Conservation (phyloP, 92 coral and sea anemone species). For the Epizoanthus fatuus region DNA sequence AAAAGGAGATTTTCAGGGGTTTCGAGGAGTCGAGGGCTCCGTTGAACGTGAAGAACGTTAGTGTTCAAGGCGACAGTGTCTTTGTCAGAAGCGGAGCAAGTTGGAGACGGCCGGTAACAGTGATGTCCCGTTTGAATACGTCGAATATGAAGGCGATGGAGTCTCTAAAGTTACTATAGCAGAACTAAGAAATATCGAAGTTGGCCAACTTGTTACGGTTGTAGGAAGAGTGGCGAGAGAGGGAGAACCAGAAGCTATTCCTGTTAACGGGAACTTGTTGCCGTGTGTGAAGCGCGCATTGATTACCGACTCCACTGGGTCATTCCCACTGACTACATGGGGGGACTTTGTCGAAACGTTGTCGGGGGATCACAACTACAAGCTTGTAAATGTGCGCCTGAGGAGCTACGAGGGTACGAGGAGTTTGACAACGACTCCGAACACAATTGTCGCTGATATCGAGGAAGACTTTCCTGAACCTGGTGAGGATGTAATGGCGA, state of each 20-base stretch:
- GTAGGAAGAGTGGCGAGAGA: background rate
- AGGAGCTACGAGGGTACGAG: background rate
- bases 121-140: no score
- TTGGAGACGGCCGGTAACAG: no score
- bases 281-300: background rate
- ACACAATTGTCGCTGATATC: background rate
- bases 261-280: background rate
- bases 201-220: background rate
- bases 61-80: no score
- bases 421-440: background rate
- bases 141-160: no score
- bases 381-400: background rate
- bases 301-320: background rate
- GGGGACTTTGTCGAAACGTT: background rate
- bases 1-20: no score
- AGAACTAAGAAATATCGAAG: no score
- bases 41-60: no score
- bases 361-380: no score
- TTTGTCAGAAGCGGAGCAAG: no score
- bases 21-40: no score
- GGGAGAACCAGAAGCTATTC: background rate
- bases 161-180: no score
- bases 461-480: background rate
- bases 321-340: background rate
- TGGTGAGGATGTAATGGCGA: background rate